Conservation (phyloP, 2,113 vertebrate species). For the Chlamydotis undulata region DNA sequence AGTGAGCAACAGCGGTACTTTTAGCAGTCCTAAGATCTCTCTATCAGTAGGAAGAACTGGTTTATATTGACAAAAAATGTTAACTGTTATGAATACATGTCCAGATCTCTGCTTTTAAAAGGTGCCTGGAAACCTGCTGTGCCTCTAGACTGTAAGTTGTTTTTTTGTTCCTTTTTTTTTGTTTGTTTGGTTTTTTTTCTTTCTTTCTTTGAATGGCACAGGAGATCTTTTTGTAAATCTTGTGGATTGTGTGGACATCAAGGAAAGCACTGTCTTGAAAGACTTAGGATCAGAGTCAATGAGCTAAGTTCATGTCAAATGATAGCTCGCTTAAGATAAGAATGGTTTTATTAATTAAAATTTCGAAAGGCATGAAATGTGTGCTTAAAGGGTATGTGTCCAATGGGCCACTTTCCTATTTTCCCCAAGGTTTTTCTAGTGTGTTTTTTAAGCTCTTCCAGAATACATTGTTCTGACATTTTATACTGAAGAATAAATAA, state of each 20-base stretch:
- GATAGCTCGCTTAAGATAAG: not conserved
- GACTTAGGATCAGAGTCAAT: not conserved
- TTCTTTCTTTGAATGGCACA: not conserved
- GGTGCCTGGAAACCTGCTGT: not conserved
- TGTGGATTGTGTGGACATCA: not conserved
- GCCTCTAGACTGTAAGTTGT: not conserved
- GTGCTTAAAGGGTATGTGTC: accelerated
- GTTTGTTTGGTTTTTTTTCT: not conserved
- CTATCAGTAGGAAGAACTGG: not conserved
- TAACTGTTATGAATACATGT: not conserved
- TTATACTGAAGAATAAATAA: not conserved
- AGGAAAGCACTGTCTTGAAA: not conserved
- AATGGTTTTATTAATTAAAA: not conserved
- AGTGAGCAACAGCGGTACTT: not conserved
- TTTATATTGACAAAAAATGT: not conserved
- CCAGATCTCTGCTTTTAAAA: not conserved
- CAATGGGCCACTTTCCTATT: not conserved
- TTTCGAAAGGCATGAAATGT: not conserved
- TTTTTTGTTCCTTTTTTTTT: not conserved
- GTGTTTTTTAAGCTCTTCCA: not conserved
- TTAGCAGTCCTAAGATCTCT: not conserved
- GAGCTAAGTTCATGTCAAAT: not conserved
- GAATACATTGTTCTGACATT: not conserved
- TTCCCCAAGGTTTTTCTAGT: not conserved
- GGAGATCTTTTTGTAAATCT: not conserved